Evolutionary conservation across 2,888 invertebrate genomes (phyloP), one percentile per base, ranked within the genome.

Genomic region (Tanypteryx hageni): DNA sequence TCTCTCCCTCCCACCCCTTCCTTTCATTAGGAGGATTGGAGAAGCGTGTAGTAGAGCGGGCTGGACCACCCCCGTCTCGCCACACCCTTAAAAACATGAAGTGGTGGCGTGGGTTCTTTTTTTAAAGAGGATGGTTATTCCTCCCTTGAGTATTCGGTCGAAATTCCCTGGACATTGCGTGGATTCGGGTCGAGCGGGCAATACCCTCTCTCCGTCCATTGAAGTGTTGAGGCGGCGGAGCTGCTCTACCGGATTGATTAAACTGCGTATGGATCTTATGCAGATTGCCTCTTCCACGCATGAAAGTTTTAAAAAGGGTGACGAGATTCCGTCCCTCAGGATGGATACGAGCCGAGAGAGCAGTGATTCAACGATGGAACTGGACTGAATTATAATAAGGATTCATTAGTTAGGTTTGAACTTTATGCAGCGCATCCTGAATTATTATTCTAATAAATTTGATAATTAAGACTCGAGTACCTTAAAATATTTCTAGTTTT

Each of bases 291-390:
- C 10, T n/a, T 9, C 22, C 22, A 76, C 27, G 22, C 22, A 76
- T 76, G 27, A 76, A 76, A 27, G 76, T 76, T 27, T 76, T 27
- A 76, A 76, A 76, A 76, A 76, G 76, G 68, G 22, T 68, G n/a
- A 68, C 68, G 68, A 27, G 76, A 76, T 44, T 44, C 44, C 1
- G 27, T 76, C 76, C 76, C 76, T 7, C 22, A 27, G 76, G 76
- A 76, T 27, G 76, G 76, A 76, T 27, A 76, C 27, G 22, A 13
- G 4, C 76, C 76, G 27, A 27, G 76, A 76, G 22, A 5, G 5
- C 44, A 5, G 22, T 76, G 76, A 76, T 27, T 76, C 27, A 76
- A 76, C 76, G 7, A 22, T 22, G 44, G 44, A 3, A 44, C 44
- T 44, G 44, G 44, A 44, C 44, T 44, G 44, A 44, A 44, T 44